These are phyloP conservation scores for Pangasius larnaudii DNA, from an alignment of 2,797 vertebrate species.

Conservation along the genomic window DNA sequence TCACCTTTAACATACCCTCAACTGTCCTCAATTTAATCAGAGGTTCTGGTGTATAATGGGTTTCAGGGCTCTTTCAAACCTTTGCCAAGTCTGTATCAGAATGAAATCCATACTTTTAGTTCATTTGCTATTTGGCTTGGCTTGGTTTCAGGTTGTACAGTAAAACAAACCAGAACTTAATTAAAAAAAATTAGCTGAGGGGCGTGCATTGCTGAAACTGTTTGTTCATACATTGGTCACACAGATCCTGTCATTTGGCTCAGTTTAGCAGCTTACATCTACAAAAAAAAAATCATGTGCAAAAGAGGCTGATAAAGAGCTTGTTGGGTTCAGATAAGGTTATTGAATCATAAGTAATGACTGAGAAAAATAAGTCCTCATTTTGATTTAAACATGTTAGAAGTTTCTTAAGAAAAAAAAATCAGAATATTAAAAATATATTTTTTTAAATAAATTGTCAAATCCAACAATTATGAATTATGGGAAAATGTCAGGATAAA, in stretches of 20 bases:
- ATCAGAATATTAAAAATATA: too few relatives aligned
- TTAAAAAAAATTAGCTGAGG: background rate
- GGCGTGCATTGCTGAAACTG: too few relatives aligned
- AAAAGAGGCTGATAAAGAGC: too few relatives aligned
- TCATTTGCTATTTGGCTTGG: background rate
- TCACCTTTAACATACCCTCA: conserved; percentile 18
- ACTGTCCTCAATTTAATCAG: conserved; percentile 19
- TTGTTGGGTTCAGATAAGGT: too few relatives aligned
- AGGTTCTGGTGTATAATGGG: background rate
- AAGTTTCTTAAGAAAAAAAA: too few relatives aligned
- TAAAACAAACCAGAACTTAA: background rate
- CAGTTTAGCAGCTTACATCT: too few relatives aligned
- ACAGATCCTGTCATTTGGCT: too few relatives aligned
- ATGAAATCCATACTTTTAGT: background rate
- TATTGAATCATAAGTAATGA: too few relatives aligned
- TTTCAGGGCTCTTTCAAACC: background rate
- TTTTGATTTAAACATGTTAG: too few relatives aligned
- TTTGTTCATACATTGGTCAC: background rate
- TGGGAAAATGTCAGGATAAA: background rate
- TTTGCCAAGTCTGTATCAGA: background rate
- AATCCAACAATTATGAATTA: background rate
- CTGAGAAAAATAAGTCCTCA: too few relatives aligned
- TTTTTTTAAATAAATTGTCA: background rate
- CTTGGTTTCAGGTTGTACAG: background rate
- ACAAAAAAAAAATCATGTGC: background rate